Base-by-base conservation (phyloP, 2,888 invertebrate species). In the Sphaerophoria taeniata region DNA sequence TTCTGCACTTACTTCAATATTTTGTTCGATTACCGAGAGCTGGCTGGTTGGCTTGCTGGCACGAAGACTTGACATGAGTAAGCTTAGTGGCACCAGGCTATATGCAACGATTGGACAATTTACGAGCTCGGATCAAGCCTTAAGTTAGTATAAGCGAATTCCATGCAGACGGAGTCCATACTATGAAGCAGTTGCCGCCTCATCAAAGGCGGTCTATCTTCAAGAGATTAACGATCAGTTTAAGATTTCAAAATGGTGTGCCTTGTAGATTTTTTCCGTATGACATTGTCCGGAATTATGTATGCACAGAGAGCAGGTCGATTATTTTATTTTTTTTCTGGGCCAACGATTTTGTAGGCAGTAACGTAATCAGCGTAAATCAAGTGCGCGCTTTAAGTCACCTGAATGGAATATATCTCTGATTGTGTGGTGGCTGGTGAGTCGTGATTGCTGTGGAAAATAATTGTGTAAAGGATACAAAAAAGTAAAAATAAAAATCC, bases 311-410 rank as follows among this genome's bases (percentile, higher is more conserved):
- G 76, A 73, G 73, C 81, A 81, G 80, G 81, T 81, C 56, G 67
- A 69, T 55, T 58, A 45, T 63, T 45, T 39, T 63, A 53, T 65
- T 24, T 2, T 24, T 2, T 55, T 69, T 55, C 16, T 76, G 81
- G 76, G 63, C 60, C 73, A 76, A 45, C 45, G 69, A 76, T 81
- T 81, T 85, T 73, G 81, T 85, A 72, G 81, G 85, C 65, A 55
- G 85, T 24, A 81, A 81, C 76, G 85, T 81, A 85, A 85, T 81
- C 85, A 85, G 81, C 81, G 85, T 85, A 81, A 85, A 85, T 85
- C 85, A 85, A 77, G 81, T 73, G 81, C 81, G 73, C 73, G 85
- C 85, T 85, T 85, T 85, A 85, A 85, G 85, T 81, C 85, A 77
- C 63, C 83, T 33, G n/a, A 47, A 79, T 16, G 45, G 61, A 80